Evolutionary conservation across 2,797 vertebrate genomes (phyloP), one percentile per base, ranked within the genome.

Genomic region (Intellagama lesueurii): DNA sequence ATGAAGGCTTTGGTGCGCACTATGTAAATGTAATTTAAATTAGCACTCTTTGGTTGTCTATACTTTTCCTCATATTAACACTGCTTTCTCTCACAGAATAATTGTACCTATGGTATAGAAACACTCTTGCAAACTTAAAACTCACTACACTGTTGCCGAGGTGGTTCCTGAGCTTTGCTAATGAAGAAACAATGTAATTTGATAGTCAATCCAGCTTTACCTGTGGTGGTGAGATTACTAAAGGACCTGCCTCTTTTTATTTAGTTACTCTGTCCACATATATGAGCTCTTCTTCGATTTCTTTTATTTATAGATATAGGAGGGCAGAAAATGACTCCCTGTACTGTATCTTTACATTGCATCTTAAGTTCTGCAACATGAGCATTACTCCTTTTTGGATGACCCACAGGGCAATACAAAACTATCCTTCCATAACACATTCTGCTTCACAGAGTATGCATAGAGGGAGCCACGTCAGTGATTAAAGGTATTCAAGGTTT

Each of bases 131-230:
- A 92, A 76, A 93, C 92, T 93, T 93, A 91, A 94, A 95, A 94
- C 88, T 80, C 92, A 93, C 93, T 87, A 88, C 11, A 22, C 17
- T 94, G 81, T 90, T 91, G 69, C 78, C 88, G 91, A 92, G 88
- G 87, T 73, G 28, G 85, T 93, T 92, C 92, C 91, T 81, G 92
- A 83, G 22, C 81, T 76, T 87, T 32, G 32, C 81, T 95, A 94
- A 95, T 90, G 89, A 93, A 94, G 92, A 95, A 91, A 80, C 95
- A 91, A 96, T 94, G 92, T 81, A 83, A 87, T 94, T 84, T 95
- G 94, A 94, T 4, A 0, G 76, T 94, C 91, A 89, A 94, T 95
- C 95, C 90, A 92, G 0, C 86, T 90, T 94, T 91, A 95, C 90
- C 88, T 89, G 87, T 66, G 86, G 88, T 0, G 0, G 80, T 32